Base-by-base conservation (phyloP, 2,113 vertebrate species). In the Siniperca chuatsi region DNA sequence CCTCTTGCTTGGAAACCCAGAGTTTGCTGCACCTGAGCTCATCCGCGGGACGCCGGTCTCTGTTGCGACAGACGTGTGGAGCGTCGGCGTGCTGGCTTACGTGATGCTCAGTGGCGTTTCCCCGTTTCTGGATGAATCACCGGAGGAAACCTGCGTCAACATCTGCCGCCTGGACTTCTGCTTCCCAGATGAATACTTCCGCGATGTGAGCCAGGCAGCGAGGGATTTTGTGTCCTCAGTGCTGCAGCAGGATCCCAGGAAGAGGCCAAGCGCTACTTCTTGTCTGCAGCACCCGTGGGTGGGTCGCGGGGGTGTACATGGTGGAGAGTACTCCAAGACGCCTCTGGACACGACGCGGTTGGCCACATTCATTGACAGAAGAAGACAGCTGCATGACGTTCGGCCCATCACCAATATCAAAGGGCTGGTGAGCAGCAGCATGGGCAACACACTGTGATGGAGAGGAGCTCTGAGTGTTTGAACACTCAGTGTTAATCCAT, bases 231-330 rank as follows among this genome's bases (percentile, higher is more conserved):
- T 99, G 88, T 94, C 92, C 0, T 97, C 97, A 0, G 95, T 93
- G 61, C 96, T 99, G 23, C 98, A 98, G 93, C 97, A 97, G 83
- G 98, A 99, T 79, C 96, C 96, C 69, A 94, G 97, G 85, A 97
- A 97, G 86, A 94, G 98, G 84, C 98, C 97, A 0, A 98, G 96
- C 0, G 96, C 97, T 3, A 96, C 97, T 70, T 96, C 96, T 29
- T 99, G 98, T 88, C 95, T 99, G 78, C 98, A 99, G 93, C 98
- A 99, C 5, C 98, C 98, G 0, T 99, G 98, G 98, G 96, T 99
- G 71, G 96, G 97, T 0, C 97, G 0, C 0, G 97, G 97, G 80
- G 97, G 94, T 0, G 95, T 96, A 0, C 97, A 97, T 64, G 97
- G 96, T 0, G 97, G 97, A 77, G 96, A 97, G 90, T 96, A 99